Evolutionary conservation across 2,888 invertebrate species (phyloP), one percentile per base, ranked within the genome.

Genomic region (Athrips mouffetella): DNA sequence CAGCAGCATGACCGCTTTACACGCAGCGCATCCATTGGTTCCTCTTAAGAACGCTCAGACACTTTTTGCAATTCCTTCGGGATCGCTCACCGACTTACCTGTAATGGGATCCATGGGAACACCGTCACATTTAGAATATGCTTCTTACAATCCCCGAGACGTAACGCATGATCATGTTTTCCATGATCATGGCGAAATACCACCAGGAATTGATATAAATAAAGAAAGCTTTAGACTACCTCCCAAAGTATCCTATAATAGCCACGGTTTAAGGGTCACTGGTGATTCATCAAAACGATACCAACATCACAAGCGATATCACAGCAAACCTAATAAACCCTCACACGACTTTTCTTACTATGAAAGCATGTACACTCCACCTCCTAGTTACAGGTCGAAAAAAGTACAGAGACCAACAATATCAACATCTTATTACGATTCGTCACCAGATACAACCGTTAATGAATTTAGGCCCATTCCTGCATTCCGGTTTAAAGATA

Each of bases 131-230:
- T 65, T 85, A 52, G 86, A 87, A 61, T 89, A 85, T 49, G 63
- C 77, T n/a, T 69, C 79, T 15, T 89, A 88, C 51, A 84, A 82
- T 55, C 86, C 87, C 3, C 76, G 78, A 20, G 89, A 89, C 49
- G 88, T 86, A n/a, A 88, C 89, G 3, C 88, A 89, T 62, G 89
- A 89, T 54, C 89, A 89, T 53, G 74, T 85, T 48, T 84, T 85
- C 60, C 89, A 89, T 54, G 89, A 89, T 55, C 89, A 89, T 45
- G 89, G 89, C 10, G 89, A 89, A 67, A 70, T 88, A 40, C 74
- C 87, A 15, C 51, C 79, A 1, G 73, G 76, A 52, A 52, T 76
- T 7, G 83, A 85, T 54, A 63, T 87, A 40, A 71, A 70, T 8
- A 82, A 76, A 49, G 78, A 80, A 6, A 59, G 70, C 21, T 63